Evolutionary conservation across 2,888 invertebrate genomes (phyloP), one percentile per base, ranked within the genome.

Genomic region (Odontocolon sp.): DNA sequence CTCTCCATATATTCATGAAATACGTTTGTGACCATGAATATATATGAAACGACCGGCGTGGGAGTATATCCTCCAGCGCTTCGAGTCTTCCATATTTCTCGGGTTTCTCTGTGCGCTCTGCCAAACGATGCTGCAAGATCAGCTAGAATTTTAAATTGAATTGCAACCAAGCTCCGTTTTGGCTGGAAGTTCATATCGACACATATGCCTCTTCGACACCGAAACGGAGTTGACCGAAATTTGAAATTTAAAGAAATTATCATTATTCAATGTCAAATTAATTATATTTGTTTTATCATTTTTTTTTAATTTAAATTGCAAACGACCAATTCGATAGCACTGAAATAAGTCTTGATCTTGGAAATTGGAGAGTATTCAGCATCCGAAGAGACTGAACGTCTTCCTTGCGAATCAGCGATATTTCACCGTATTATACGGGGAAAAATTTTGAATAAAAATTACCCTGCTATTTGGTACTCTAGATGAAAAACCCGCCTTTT

Each of bases 1-100:
- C 70, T 61, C 18, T 70, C 31, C 38, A 59, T 61, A 47, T 71
- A 71, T 71, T 71, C 70, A 71, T 71, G 70, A 71, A 71, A 71
- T 71, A 71, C 70, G 63, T 45, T 71, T 71, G 52, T 71, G 70
- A 71, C 54, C 70, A 71, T 71, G 70, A 71, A 71, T 71, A 71
- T 71, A 71, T 71, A 71, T 71, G 70, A 63, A 71, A 63, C 47
- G 61, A 63, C 36, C 63, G 70, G 56, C 63, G 54, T 54, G 31
- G 54, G 40, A 42, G 63, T 42, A 54, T 11, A 64, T 64, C 64
- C 31, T 38, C 50, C 59, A 6, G 33, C 42, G 52, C 28, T 28
- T 31, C 28, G 52, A 61, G 42, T 31, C 63, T 63, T 54, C 33
- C 42, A 45, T 63, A 63, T 63, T 54, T 71, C 45, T 33, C 42